A percentile compares a stretch with the other conserved stretches of the same genome.
Evolutionary conservation across 2,888 invertebrate genomes (phyloP).

Genomic region (Diogma glabrata): DNA sequence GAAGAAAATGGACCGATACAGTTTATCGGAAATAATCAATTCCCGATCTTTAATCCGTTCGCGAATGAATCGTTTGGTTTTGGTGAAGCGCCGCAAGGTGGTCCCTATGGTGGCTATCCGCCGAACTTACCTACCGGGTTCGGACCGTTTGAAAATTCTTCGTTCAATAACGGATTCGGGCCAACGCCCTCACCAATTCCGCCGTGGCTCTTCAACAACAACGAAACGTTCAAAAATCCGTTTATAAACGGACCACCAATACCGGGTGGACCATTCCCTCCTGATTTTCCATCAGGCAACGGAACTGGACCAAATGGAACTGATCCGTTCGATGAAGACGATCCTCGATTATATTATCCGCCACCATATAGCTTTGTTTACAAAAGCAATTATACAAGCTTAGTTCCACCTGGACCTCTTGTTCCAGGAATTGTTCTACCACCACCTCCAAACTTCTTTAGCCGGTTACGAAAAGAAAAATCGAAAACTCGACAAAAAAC

Average conservation of each 20-base stretch:
- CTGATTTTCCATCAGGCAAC: slow-evolving; percentile 36
- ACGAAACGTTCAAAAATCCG: slow-evolving; percentile 27
- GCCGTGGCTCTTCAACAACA: slow-evolving; percentile 40
- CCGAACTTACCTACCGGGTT: slow-evolving; percentile 49
- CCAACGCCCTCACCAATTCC: slow-evolving; percentile 49
- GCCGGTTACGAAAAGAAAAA: slow-evolving; percentile 47
- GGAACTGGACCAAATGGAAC: slow-evolving; percentile 63
- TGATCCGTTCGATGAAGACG: slow-evolving; percentile 77
- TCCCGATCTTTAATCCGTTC: slow-evolving; percentile 41
- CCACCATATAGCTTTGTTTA: slow-evolving; percentile 83
- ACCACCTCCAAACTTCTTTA: slow-evolving; percentile 80
- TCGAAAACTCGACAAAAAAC: slow-evolving; percentile 33
- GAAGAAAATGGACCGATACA: slow-evolving; percentile 75
- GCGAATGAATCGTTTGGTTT: slow-evolving; percentile 58
- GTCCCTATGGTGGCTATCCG: slow-evolving; percentile 28
- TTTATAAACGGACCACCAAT: slow-evolving; percentile 23
- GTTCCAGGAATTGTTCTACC: slow-evolving; percentile 82
- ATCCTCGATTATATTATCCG: slow-evolving; percentile 83
- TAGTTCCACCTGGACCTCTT: slow-evolving; percentile 70
- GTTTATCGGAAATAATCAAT: slow-evolving; percentile 66
- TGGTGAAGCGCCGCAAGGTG: slow-evolving; percentile 27
- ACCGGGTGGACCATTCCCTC: slow-evolving; percentile 27
- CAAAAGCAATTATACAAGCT: slow-evolving; percentile 60
- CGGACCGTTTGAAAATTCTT: slow-evolving; percentile 36
- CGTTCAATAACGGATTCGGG: slow-evolving; percentile 34